Conservation (phyloP, 2,113 vertebrate species). For the Microcebus murinus region DNA sequence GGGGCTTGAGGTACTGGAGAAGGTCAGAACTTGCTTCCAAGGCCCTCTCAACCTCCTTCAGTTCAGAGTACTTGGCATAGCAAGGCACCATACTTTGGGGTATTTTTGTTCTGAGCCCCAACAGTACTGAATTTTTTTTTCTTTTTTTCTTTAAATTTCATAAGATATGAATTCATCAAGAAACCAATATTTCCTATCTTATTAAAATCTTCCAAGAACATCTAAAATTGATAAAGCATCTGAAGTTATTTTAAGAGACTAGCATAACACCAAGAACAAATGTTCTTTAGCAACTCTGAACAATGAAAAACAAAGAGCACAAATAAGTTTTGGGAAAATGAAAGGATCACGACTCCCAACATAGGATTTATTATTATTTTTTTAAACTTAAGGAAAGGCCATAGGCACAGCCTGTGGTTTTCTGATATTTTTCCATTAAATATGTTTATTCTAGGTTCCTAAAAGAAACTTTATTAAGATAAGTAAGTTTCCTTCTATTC, state of each 20-base stretch:
- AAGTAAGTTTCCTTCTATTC: not conserved
- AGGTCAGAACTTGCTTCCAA: not conserved
- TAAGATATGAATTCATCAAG: not conserved
- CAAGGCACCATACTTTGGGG: not conserved
- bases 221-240: not conserved
- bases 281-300: not conserved
- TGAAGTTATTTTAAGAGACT: not conserved
- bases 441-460: not conserved
- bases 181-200: not conserved
- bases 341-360: not conserved
- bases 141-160: not conserved
- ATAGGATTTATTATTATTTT: not conserved
- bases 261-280: not conserved
- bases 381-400: not conserved
- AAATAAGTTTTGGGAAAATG: not conserved
- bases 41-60: not conserved
- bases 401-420: not conserved
- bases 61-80: not conserved
- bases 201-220: not conserved
- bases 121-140: not conserved
- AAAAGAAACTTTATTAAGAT: not conserved
- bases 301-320: not conserved
- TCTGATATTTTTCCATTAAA: not conserved
- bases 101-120: not conserved
- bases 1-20: not conserved